Conservation (phyloP, 2,113 vertebrate species). For the Prionailurus viverrinus region DNA sequence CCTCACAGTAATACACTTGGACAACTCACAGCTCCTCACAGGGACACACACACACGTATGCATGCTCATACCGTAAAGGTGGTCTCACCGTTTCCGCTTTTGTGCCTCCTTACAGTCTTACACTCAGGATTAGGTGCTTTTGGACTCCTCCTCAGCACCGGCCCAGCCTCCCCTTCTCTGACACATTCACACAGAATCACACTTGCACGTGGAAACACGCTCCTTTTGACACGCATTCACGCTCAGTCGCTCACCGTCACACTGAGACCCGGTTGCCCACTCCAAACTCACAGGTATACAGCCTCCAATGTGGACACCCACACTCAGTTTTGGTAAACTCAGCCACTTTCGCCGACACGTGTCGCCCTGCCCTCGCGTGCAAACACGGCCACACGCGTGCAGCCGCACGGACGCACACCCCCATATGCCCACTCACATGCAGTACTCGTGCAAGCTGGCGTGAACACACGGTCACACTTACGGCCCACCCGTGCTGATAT, state of each 20-base stretch:
- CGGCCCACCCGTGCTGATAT: neutral
- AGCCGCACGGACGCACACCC: neutral
- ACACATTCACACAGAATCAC: neutral
- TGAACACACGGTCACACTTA: neutral
- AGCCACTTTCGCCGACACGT: neutral
- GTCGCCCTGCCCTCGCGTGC: neutral
- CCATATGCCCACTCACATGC: neutral
- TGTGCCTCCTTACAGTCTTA: neutral
- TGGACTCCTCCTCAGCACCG: neutral
- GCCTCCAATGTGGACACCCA: neutral
- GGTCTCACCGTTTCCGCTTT: neutral
- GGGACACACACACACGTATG: neutral
- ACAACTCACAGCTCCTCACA: neutral
- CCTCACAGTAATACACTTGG: neutral
- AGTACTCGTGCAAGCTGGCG: neutral
- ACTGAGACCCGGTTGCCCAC: neutral
- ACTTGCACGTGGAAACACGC: neutral
- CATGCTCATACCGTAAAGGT: neutral
- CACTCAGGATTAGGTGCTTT: neutral
- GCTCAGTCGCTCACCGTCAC: neutral
- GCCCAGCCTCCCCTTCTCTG: neutral
- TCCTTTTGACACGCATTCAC: neutral
- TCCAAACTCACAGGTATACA: neutral
- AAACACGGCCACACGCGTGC: neutral
- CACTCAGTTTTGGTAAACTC: neutral